Base-by-base conservation (phyloP, 2,797 vertebrate genomes). In the Uromys caudimaculatus region DNA sequence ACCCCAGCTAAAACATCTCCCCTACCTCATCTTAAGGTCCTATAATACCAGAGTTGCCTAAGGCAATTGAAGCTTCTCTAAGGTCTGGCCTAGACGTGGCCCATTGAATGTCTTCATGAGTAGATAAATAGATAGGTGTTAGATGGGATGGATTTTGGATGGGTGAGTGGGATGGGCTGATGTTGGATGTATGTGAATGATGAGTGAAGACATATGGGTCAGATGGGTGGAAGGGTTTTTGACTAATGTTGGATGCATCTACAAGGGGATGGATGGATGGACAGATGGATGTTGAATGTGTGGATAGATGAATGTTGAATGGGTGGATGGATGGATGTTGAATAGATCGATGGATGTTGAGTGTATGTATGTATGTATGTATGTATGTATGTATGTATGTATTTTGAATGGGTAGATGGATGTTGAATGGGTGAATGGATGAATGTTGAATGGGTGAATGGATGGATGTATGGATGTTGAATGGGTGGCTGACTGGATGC, bases 301-400 rank as follows among this genome's bases (percentile, higher is more conserved):
- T 32, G 13, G 9, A 7, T 10, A 3, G 13, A 7, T 52, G 0
- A 7, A 16, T 71, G 19, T 38, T 81, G 4, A 32, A 29, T 56
- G 13, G 23, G 0, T 54, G 1, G 9, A 7, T 29, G 21, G 24
- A 21, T 41, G n/a, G 17, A 0, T 54, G 32, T 78, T 27, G 11
- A 38, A 3, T 16, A 3, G 60, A 27, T 29, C 1, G 7, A 6
- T 78, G 52, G 16, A 29, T 58, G 14, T 27, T 2, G 54, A 3
- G 38, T 17, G 32, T 16, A 11, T 73, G 29, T 35, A 1, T 21
- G 12, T 54, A 32, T 32, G 1, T 6, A 3, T 81, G 17, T 1
- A 3, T 52, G 2, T 7, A 47, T 23, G 8, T 2, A 2, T 24
- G 5, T 7, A 14, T 12, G 7, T 4, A 12, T 24, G 23, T 13